A percentile compares a stretch with the other conserved stretches of the same genome.
Conservation (phyloP, 1,140 invertebrate species). For the Oryzaephilus surinamensis region DNA sequence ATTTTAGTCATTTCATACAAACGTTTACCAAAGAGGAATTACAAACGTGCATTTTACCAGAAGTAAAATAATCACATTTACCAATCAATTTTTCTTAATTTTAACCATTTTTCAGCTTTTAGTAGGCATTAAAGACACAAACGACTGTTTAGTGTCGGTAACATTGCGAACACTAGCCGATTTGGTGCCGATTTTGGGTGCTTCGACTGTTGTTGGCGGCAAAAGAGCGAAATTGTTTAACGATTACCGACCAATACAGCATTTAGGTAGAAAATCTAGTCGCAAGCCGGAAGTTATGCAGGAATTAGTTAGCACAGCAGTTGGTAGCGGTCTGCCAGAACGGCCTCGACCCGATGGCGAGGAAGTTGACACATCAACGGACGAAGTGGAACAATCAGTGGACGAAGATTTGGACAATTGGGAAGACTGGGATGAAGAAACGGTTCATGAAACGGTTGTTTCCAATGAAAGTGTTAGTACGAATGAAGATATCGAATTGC, state of each 20-base stretch:
- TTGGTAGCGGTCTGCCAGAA: conserved; percentile 46
- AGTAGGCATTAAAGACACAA: conserved; percentile 70
- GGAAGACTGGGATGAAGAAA: conserved; percentile 65
- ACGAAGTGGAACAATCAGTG: conserved; percentile 29
- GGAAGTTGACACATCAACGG: conserved; percentile 52
- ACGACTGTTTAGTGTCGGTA: conserved; percentile 65
- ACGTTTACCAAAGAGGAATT: conserved; percentile 61
- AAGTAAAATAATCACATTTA: conserved; percentile 38
- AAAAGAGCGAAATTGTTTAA: conserved; percentile 69
- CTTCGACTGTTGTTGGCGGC: conserved; percentile 67
- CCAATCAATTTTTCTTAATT: conserved; percentile 6
- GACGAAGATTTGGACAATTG: conserved; percentile 44
- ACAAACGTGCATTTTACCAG: conserved; percentile 56
- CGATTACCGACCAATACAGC: conserved; percentile 58
- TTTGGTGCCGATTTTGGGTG: conserved; percentile 70
- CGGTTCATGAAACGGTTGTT: conserved; percentile 20
- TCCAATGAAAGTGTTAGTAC: conserved; percentile 10
- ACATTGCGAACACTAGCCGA: conserved; percentile 70
- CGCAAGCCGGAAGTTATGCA: conserved; percentile 28
- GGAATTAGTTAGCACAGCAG: not conserved
- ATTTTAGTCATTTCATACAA: conserved; percentile 59
- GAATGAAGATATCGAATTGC: conserved; percentile 17
- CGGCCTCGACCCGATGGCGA: conserved; percentile 70
- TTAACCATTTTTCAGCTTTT: conserved; percentile 49
- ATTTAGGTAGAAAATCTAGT: conserved; percentile 15